Evolutionary conservation across 2,113 vertebrate genomes (phyloP).

Genomic region (Vulpes vulpes): DNA sequence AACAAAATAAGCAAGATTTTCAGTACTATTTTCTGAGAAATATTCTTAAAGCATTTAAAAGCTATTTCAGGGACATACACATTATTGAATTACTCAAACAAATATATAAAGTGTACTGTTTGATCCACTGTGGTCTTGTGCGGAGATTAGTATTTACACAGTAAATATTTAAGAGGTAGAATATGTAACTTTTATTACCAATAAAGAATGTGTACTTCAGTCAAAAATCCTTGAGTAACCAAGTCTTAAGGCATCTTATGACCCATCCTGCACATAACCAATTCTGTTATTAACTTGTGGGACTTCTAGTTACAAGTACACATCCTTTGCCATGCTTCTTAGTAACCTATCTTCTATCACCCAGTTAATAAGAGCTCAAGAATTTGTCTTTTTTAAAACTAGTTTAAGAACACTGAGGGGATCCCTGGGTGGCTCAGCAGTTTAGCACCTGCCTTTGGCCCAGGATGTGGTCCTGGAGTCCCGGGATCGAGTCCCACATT

Average conservation of each 20-base stretch:
- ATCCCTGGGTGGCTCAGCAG: background rate
- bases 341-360: background rate
- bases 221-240: conserved; percentile 18
- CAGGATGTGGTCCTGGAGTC: background rate
- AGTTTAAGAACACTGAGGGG: background rate
- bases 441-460: background rate
- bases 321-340: background rate
- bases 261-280: background rate
- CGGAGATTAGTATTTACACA: conserved; percentile 26
- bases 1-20: conserved; percentile 46
- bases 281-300: background rate
- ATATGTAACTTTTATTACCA: background rate
- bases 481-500: background rate
- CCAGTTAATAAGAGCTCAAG: background rate
- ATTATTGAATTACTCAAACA: background rate
- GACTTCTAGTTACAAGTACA: background rate
- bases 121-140: background rate
- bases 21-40: conserved; percentile 28
- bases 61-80: background rate
- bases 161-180: conserved; percentile 8
- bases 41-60: conserved; percentile 46
- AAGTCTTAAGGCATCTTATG: background rate
- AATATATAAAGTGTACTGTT: background rate
- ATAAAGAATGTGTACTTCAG: conserved; percentile 25
- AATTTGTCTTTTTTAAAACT: background rate